Evolutionary conservation across 2,888 invertebrate species (phyloP), one percentile per base, ranked within the genome.

Genomic region (Caenorhabditis zanzibari): DNA sequence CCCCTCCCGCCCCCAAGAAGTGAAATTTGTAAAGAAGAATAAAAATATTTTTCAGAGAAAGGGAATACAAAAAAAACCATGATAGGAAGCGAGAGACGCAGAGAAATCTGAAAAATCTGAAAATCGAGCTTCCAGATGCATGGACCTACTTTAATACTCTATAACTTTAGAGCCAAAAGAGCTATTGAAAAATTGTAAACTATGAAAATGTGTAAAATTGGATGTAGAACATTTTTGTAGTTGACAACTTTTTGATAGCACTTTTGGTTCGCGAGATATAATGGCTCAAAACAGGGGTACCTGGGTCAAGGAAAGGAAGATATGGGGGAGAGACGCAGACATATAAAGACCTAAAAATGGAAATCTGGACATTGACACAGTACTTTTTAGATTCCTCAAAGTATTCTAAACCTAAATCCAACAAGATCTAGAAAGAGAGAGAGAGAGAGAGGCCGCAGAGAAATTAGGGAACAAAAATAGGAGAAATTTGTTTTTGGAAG

Each of bases 391-490:
- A n/a, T n/a, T n/a, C n/a, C n/a, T n/a, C n/a, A n/a, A n/a, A n/a
- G n/a, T n/a, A n/a, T n/a, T n/a, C n/a, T n/a, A n/a, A n/a, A n/a
- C n/a, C n/a, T n/a, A n/a, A n/a, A 41, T 41, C 41, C 14, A 7
- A 41, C 9, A 44, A 44, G 16, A 44, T 16, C 12, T 14, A 44
- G 4, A 7, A 44, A 44, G 2, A 2, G 14, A 35, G 44, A 64
- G 26, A 44, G 61, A 24, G 61, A 41, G 10, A 22, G 24, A 12
- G 49, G 64, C 49, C 32, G n/a, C 28, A 49, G 49, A 66, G 49
- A 63, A 22, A 19, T 10, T 24, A 28, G 35, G 10, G 14, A 19
- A 4, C 14, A 47, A 28, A 44, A 28, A 58, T 19, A 49, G 22
- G 14, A 22, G 32, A 6, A 32, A 47, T 41, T 44, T 41, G 22